Conservation (phyloP, 2,113 vertebrate species). For the Poicephalus gulielmi region DNA sequence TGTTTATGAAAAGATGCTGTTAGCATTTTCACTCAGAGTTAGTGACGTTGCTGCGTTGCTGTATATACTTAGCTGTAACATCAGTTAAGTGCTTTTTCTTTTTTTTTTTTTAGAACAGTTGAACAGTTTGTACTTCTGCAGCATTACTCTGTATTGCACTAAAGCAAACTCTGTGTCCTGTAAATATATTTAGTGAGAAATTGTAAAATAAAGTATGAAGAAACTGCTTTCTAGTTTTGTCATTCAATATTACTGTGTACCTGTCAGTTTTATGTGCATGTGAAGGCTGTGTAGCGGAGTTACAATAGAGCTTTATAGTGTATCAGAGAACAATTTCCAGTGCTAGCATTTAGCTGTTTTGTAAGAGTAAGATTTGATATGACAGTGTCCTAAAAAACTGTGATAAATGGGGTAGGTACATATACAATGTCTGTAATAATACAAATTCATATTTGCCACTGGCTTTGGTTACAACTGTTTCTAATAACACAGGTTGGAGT, state of each 20-base stretch:
- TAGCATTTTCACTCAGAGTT: constrained; percentile 78
- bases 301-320: not conserved
- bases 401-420: not conserved
- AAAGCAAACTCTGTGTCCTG: constrained; percentile 91
- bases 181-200: constrained; percentile 95
- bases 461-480: not conserved
- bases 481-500: not conserved
- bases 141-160: constrained; percentile 96
- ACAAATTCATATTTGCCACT: not conserved
- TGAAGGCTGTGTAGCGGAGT: not conserved
- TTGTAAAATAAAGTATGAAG: constrained; percentile 83
- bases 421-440: not conserved
- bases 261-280: not conserved
- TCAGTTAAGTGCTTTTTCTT: constrained; percentile 83
- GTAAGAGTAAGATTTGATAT: not conserved
- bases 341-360: constrained; percentile 25
- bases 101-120: constrained; percentile 79
- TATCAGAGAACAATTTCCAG: not conserved
- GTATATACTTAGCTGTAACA: constrained; percentile 81
- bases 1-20: constrained; percentile 75
- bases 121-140: constrained; percentile 95
- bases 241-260: constrained; percentile 27
- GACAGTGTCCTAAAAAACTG: not conserved
- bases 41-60: constrained; percentile 83
- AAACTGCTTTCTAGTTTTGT: constrained; percentile 60